Conservation (phyloP, 2,888 invertebrate genomes). For the Luperina nickerlii region DNA sequence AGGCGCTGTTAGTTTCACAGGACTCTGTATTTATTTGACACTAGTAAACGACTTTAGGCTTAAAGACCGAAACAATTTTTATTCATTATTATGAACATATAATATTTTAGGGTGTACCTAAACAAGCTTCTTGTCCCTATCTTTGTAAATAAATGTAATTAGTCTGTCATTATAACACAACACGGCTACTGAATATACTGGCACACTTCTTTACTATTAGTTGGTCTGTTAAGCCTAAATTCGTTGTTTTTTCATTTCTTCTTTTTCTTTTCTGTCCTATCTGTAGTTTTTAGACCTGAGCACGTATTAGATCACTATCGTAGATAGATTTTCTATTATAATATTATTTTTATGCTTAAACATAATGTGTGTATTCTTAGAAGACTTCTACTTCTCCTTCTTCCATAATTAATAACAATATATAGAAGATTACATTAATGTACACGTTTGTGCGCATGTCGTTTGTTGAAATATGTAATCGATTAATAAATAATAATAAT, state of each 20-base stretch:
- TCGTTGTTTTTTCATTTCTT: constrained; percentile 49
- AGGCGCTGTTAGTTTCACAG: constrained; percentile 65
- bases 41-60: constrained; percentile 67
- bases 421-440: constrained; percentile 23
- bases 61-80: constrained; percentile 58
- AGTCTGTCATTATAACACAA: constrained; percentile 35
- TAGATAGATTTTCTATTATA: constrained; percentile 56
- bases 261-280: constrained; percentile 46
- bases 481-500: constrained; percentile 71
- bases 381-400: constrained; percentile 33
- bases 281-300: constrained; percentile 50
- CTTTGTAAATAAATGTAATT: constrained; percentile 28
- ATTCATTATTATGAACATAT: constrained; percentile 2
- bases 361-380: constrained; percentile 19
- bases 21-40: constrained; percentile 57
- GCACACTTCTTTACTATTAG: constrained; percentile 45
- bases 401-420: constrained; percentile 32
- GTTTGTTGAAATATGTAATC: constrained; percentile 47
- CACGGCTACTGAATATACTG: constrained; percentile 25
- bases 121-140: constrained; percentile 13
- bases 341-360: constrained; percentile 43
- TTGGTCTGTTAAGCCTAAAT: constrained; percentile 70
- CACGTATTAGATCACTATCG: constrained; percentile 46
- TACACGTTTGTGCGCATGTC: constrained; percentile 35
- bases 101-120: constrained; percentile 4